phyloP scores from a whole-genome alignment of 2,888 invertebrate genomes.

The Apodemia zela region DNA sequence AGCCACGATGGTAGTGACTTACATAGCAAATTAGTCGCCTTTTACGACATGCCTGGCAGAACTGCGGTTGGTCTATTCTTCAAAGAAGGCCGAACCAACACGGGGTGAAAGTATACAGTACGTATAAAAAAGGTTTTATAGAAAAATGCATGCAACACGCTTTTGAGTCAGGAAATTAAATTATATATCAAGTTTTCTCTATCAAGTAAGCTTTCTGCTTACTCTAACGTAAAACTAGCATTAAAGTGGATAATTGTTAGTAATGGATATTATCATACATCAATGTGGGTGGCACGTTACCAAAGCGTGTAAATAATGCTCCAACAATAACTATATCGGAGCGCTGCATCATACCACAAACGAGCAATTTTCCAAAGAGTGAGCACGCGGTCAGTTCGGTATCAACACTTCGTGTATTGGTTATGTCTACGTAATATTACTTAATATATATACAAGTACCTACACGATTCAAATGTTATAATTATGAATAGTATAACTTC shows the following conservation, averaged over 20 bases:
- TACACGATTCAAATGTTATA: too few relatives aligned
- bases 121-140: too few relatives aligned
- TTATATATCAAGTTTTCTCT: background rate
- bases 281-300: conserved; percentile 23
- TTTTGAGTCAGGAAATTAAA: too few relatives aligned
- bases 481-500: too few relatives aligned
- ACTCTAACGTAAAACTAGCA: conserved; percentile 13
- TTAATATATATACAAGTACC: too few relatives aligned
- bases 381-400: conserved; percentile 36
- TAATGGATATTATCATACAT: conserved; percentile 15
- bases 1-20: too few relatives aligned
- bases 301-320: conserved; percentile 32
- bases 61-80: too few relatives aligned
- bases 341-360: conserved; percentile 50
- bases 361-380: conserved; percentile 58
- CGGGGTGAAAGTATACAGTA: too few relatives aligned
- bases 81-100: too few relatives aligned
- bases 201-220: conserved; percentile 15
- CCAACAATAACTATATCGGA: conserved; percentile 45
- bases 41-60: too few relatives aligned
- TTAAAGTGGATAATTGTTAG: conserved; percentile 22
- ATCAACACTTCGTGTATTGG: background rate
- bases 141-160: too few relatives aligned
- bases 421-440: background rate
- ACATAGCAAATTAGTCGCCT: too few relatives aligned